These are phyloP conservation scores for Rhogogaster chlorosoma DNA, from an alignment of 2,888 invertebrate genomes.

Conservation along the genomic window DNA sequence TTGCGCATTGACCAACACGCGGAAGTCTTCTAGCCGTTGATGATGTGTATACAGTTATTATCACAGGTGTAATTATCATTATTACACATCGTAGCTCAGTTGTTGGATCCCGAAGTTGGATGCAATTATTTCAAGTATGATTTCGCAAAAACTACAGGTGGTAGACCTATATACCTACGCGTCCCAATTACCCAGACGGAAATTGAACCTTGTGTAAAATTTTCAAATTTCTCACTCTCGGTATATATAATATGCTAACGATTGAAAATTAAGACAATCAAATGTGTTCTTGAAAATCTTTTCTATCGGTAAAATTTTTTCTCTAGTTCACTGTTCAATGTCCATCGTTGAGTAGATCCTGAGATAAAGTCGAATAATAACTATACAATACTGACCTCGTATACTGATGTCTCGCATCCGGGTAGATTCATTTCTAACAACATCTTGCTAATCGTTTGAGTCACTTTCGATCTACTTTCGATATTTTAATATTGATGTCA, in stretches of 20 bases:
- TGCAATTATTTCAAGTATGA: background rate
- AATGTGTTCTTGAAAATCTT: background rate
- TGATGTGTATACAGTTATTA: slow-evolving; percentile 5
- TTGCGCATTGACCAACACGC: slow-evolving; percentile 18
- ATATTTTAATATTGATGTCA: slow-evolving; percentile 5
- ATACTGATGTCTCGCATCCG: slow-evolving; percentile 8
- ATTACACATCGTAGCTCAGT: background rate
- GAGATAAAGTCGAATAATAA: background rate
- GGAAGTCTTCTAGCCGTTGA: slow-evolving; percentile 2
- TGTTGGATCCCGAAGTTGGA: background rate
- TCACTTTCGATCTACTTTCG: slow-evolving; percentile 19
- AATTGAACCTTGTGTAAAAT: background rate
- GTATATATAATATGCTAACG: background rate
- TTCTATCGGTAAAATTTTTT: background rate
- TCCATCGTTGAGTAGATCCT: background rate
- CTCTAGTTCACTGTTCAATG: background rate
- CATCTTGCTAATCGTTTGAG: slow-evolving; percentile 20
- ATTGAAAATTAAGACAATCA: background rate
- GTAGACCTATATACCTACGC: background rate
- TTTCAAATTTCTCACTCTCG: background rate
- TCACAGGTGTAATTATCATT: background rate
- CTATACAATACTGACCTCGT: slow-evolving; percentile 39
- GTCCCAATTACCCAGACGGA: background rate
- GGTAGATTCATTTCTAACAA: slow-evolving; percentile 48
- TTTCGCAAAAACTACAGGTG: background rate